These are phyloP conservation scores for Triplophysa bombifrons DNA, from an alignment of 2,797 vertebrate genomes.

Conservation along the genomic window DNA sequence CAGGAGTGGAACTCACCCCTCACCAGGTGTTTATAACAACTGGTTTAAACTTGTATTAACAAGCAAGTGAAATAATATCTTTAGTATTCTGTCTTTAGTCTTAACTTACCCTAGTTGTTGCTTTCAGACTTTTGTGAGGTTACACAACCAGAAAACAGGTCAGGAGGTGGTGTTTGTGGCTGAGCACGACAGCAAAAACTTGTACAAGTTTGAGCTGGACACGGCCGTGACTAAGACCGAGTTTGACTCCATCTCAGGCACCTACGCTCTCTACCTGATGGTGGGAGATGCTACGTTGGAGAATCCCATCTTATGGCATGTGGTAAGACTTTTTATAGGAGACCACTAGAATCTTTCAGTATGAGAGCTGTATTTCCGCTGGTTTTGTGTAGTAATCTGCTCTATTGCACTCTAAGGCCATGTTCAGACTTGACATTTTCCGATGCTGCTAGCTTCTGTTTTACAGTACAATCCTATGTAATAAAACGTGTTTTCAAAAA, in stretches of 20 bases:
- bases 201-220: conserved; percentile 98
- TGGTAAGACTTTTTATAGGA: conserved; percentile 78
- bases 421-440: no score
- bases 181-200: conserved; percentile 92
- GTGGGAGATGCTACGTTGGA: conserved; percentile 96
- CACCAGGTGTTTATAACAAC: conserved; percentile 84
- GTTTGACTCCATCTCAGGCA: conserved; percentile 95
- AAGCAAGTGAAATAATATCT: not conserved
- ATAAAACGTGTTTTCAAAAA: no score
- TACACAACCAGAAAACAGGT: conserved; percentile 96
- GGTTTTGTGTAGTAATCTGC: not conserved
- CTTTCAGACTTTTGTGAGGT: conserved; percentile 90
- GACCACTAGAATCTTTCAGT: not conserved
- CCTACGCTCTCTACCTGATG: conserved; percentile 93
- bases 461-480: no score
- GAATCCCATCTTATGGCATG: conserved; percentile 96
- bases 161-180: conserved; percentile 99
- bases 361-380: not conserved
- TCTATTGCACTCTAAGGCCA: no score
- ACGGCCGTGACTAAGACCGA: conserved; percentile 91
- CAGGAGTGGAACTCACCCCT: conserved; percentile 91
- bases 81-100: no score
- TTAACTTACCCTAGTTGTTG: not conserved
- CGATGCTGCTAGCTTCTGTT: no score
- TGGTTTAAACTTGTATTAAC: not conserved